Base-by-base conservation (phyloP, 2,797 vertebrate species). In the Potorous gilbertii region DNA sequence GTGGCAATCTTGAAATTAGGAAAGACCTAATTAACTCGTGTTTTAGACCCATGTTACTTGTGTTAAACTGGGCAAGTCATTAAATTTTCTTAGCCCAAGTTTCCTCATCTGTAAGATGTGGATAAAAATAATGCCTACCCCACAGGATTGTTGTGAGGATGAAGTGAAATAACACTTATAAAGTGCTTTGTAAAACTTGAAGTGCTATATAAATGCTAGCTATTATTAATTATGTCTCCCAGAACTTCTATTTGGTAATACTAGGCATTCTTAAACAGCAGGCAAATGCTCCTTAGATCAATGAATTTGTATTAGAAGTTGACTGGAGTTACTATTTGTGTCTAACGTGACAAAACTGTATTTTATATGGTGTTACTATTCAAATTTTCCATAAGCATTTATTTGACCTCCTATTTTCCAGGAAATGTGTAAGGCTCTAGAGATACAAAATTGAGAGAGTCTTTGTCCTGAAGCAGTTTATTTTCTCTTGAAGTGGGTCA, bases 301-400 rank as follows among this genome's bases (percentile, higher is more conserved):
- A 91, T 18, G 55, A 2, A 28, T 13, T 12, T 10, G 0, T 55
- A 57, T 31, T 81, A 59, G 95, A 94, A 54, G 13, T 50, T 55
- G 92, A 54, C 12, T 93, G 50, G 27, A 92, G 56, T 90, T 56
- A 54, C 0, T 11, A 89, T 91, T 93, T 55, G 89, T 92, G 57
- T 0, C 31, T 0, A 90, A 93, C 81, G 59, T 34, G n/a, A 50
- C 12, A 46, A 28, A 57, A 54, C 10, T 9, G 56, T 5, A 12
- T 52, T 90, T 90, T 93, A 18, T 89, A 94, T 90, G 55, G 74
- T 93, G 54, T n/a, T 74, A 90, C 52, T 87, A 50, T 13, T 93
- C 27, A 31, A 13, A 21, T 28, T 90, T 91, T 74, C 9, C 90
- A 74, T 92, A 12, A 54, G 5, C 5, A 46, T 46, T 14, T 54